Evolutionary conservation across 2,797 vertebrate species (phyloP), one percentile per base, ranked within the genome.

Genomic region (Platalea minor): DNA sequence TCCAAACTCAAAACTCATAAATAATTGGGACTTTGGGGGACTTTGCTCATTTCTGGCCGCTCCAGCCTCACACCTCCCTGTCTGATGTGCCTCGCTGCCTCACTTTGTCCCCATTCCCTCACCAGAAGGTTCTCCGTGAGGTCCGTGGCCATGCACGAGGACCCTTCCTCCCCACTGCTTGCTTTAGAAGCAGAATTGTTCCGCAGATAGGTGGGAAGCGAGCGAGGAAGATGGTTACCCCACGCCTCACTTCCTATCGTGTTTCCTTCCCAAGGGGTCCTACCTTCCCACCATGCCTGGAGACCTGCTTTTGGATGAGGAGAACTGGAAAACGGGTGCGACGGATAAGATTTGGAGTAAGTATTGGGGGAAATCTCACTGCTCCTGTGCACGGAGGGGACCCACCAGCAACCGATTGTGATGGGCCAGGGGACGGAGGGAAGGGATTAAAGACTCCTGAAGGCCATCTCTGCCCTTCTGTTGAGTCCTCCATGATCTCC

Each of bases 281-380:
- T 88, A 74, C 77, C 69, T 88, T 74, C 86, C 77, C 26, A 88
- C 86, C 75, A 88, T 81, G 86, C 86, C 77, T 10, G 53, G 37
- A 33, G 86, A 88, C 77, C 53, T 88, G 24, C 56, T 87, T 26
- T 74, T 51, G 14, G 60, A 74, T 24, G 10, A 13, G 68, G 1
- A 7, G 13, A 88, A 74, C 53, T 88, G 86, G 76, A 81, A 80
- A 88, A 37, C 4, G 0, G 10, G n/a, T 23, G 1, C 0, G 1
- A 46, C 1, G 1, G 81, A 84, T 5, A 64, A 33, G 23, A 10
- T 83, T 5, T 83, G 68, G 57, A 20, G 69, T 84, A 54, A 73
- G 81, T 64, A 18, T 2, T 7, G 69, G 50, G 48, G 28, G n/a
- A 56, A 45, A 45, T 23, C 41, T 64, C 8, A 9, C 57, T 11